Conservation (phyloP, 1,140 invertebrate genomes). For the Bombus polaris region DNA sequence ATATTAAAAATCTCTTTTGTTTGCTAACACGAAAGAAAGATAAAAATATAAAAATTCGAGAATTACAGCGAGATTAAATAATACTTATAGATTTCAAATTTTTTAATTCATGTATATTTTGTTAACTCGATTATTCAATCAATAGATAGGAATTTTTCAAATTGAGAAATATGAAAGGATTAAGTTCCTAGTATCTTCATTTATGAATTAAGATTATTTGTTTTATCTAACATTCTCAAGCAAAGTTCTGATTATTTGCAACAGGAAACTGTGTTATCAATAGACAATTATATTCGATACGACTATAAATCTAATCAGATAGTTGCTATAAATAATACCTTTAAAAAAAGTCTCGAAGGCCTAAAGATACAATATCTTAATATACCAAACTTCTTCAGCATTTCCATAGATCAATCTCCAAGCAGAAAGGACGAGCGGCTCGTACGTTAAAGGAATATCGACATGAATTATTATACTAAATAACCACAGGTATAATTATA, state of each 20-base stretch:
- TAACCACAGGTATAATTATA: constrained; percentile 22
- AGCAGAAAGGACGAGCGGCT: background rate
- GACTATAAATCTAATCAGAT: constrained; percentile 7
- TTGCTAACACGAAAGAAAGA: too few relatives aligned
- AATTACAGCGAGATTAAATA: too few relatives aligned
- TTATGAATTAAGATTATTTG: background rate
- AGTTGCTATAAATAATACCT: constrained; percentile 1
- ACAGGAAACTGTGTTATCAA: background rate
- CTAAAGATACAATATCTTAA: constrained; percentile 23
- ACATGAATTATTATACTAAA: background rate
- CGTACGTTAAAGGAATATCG: background rate
- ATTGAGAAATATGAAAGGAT: background rate
- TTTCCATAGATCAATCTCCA: constrained; percentile 28
- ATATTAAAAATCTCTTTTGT: too few relatives aligned
- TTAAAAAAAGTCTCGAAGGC: constrained; percentile 5
- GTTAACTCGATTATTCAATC: background rate
- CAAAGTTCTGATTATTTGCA: background rate
- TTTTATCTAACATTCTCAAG: background rate
- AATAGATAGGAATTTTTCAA: background rate
- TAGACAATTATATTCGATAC: background rate
- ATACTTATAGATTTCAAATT: too few relatives aligned
- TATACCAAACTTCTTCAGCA: background rate
- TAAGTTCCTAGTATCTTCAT: background rate
- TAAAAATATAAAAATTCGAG: too few relatives aligned
- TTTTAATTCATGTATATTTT: too few relatives aligned